These are phyloP conservation scores for Melanotaenia nigrans DNA, from an alignment of 2,797 vertebrate species.

Conservation along the genomic window DNA sequence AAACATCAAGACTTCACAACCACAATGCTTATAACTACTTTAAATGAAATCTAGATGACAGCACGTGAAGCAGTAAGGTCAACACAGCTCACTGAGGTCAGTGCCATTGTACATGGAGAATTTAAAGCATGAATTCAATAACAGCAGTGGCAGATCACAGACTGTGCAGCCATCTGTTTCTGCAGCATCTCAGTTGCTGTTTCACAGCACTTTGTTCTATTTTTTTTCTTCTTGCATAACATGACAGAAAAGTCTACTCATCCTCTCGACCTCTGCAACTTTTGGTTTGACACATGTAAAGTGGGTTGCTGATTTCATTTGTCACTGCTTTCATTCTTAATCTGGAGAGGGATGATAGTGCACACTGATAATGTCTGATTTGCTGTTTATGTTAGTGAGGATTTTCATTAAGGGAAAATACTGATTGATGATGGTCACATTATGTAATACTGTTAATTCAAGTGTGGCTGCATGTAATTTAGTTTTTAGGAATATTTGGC, in stretches of 20 bases:
- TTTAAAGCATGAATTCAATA: constrained; percentile 26
- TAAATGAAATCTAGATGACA: not conserved
- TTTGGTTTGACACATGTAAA: constrained; percentile 39
- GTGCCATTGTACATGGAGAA: constrained; percentile 10
- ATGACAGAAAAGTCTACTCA: constrained; percentile 52
- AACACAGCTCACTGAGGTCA: not conserved
- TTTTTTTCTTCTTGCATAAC: constrained; percentile 30
- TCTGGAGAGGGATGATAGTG: not conserved
- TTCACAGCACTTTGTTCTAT: constrained; percentile 48
- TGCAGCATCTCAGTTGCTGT: constrained; percentile 41
- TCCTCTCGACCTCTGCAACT: constrained; percentile 50
- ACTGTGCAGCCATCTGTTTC: constrained; percentile 70
- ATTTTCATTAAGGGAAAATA: not conserved
- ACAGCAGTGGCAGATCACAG: constrained; percentile 45
- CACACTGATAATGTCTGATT: not conserved
- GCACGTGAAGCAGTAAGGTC: constrained; percentile 2
- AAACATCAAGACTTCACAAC: not conserved
- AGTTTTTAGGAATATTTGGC: not conserved
- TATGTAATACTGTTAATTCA: not conserved
- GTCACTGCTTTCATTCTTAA: not conserved
- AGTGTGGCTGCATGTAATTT: not conserved
- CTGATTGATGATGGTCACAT: not conserved
- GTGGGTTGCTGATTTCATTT: constrained; percentile 31
- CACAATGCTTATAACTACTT: not conserved
- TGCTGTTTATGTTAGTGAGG: not conserved